Conservation (phyloP, 2,113 vertebrate genomes). For the Ibidorhyncha struthersii region DNA sequence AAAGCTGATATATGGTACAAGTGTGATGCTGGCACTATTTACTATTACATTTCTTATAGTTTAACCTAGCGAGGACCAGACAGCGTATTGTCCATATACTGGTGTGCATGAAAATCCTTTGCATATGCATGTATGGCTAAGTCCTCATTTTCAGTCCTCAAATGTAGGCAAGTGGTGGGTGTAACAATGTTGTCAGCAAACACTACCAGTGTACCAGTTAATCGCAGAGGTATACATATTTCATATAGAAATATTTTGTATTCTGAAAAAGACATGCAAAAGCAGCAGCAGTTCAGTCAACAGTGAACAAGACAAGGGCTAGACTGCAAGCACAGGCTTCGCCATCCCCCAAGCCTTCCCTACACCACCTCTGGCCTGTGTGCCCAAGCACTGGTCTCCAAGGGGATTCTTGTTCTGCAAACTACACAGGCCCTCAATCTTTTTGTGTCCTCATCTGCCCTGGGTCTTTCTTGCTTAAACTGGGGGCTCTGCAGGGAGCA, state of each 20-base stretch:
- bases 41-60: background rate
- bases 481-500: background rate
- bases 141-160: background rate
- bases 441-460: background rate
- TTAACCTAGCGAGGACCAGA: background rate
- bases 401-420: background rate
- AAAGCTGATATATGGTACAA: fast-evolving
- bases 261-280: background rate
- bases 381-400: background rate
- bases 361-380: fast-evolving
- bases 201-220: fast-evolving
- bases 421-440: background rate
- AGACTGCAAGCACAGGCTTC: background rate
- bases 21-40: background rate
- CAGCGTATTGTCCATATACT: background rate
- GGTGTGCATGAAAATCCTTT: background rate
- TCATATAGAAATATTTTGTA: background rate
- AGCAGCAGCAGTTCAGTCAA: background rate
- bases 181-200: background rate
- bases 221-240: background rate
- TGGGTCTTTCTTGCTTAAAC: background rate
- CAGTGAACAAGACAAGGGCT: background rate
- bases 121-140: background rate
- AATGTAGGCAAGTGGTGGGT: background rate
- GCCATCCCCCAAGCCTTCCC: background rate